phyloP scores from a whole-genome alignment of 1,140 invertebrate genomes.

The Caenorhabditis briggsae region DNA sequence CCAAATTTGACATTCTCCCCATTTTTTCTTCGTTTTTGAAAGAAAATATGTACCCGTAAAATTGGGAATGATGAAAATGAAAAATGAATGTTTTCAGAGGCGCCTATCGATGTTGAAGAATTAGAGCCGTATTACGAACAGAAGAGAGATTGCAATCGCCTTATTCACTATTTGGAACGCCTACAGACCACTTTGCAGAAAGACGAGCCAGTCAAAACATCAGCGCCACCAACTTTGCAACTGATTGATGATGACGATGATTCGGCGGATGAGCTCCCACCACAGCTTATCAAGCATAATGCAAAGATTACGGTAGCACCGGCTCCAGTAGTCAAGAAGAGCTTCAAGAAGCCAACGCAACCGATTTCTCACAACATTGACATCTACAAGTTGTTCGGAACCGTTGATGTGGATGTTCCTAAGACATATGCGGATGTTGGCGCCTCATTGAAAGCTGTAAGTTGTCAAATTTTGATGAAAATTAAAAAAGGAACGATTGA shows the following conservation, averaged over 20 bases:
- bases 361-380: conserved; percentile 65
- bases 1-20: conserved; percentile 28
- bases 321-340: not conserved
- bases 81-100: conserved; percentile 14
- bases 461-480: not conserved
- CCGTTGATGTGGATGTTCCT: conserved; percentile 61
- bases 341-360: conserved; percentile 37
- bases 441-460: conserved; percentile 48
- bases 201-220: not conserved
- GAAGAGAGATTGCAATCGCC: conserved; percentile 59
- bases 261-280: conserved; percentile 61
- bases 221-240: not conserved
- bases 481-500: not conserved
- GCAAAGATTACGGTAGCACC: not conserved
- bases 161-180: conserved; percentile 59
- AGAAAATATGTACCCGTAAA: too few species aligned
- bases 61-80: not conserved
- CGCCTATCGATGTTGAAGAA: conserved; percentile 58
- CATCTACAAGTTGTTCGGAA: conserved; percentile 62
- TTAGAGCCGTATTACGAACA: conserved; percentile 66
- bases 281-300: conserved; percentile 21
- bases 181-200: conserved; percentile 14
- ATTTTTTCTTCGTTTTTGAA: not conserved
- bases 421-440: conserved; percentile 60
- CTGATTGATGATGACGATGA: conserved; percentile 36